Evolutionary conservation across 2,113 vertebrate species (phyloP), one percentile per base, ranked within the genome.

Genomic region (Leptosomus discolor): DNA sequence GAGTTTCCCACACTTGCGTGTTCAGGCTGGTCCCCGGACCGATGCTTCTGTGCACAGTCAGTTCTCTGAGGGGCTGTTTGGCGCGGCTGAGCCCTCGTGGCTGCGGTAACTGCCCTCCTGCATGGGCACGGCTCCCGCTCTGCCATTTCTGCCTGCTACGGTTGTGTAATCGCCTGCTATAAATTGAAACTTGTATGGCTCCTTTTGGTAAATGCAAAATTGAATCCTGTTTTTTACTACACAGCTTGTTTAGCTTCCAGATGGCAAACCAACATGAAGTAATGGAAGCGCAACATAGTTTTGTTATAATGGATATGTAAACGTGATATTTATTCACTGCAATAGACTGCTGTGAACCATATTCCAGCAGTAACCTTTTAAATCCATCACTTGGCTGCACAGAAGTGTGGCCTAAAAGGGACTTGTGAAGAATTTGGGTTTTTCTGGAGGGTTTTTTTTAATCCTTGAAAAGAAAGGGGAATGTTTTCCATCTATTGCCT

Each of bases 241-340:
- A 41, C 94, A 96, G 96, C 96, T 96, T 97, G 91, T 98, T 96
- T 93, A 89, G 94, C 89, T 98, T 98, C 98, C 98, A 98, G 98
- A 98, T 98, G 98, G 98, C 43, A 93, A 96, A 95, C 95, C 98
- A 96, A 97, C 97, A 46, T 96, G 98, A 97, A 97, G 96, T 93
- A 97, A 96, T 86, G 94, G 95, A 95, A 97, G 93, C 48, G 86
- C 94, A 61, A 48, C 77, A 2, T 67, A 61, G 94, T 94, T 97
- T 86, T 97, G 95, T 94, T 97, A 82, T 96, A 98, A 97, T 92
- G 97, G 97, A 92, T 97, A 97, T 98, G 98, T 97, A 98, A 98
- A 98, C 95, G 79, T 98, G 96, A 97, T 98, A 96, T 96, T 98
- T 98, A 98, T 22, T 97, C 97, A 98, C 98, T 96, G 96, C 89